Evolutionary conservation across 2,113 vertebrate species (phyloP), one percentile per base, ranked within the genome.

Genomic region (Larimichthys crocea): DNA sequence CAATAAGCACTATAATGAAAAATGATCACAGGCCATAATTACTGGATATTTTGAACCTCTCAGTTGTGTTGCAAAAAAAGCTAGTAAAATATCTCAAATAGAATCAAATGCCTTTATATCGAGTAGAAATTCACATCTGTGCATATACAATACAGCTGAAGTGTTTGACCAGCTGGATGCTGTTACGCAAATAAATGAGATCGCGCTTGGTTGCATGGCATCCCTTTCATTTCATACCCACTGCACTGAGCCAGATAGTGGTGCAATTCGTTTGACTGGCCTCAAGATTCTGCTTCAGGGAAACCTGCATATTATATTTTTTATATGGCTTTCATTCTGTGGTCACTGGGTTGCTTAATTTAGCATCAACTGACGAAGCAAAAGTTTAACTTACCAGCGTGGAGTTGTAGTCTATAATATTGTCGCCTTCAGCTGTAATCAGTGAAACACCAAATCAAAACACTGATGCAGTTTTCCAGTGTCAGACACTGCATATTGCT

Each of bases 371-470:
- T 78, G 35, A 83, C 67, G 78, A 79, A 84, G 53, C 73, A 66
- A 82, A 85, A 73, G 75, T 83, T 82, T 53, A 57, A 73, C 59
- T 79, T 75, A 62, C 53, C 53, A 67, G 44, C 50, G 19, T 15
- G 26, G 74, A 56, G 42, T 46, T 5, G 50, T 31, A 52, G 49
- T 69, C 4, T 61, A 72, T 71, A 70, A 87, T 78, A 73, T 49
- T 59, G 79, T 75, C 55, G 4, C 65, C 50, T 86, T 84, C 82
- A 80, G 72, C 50, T 75, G 31, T 66, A 80, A 76, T 83, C 66
- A 77, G 35, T 80, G 10, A 74, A 79, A 85, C 42, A 56, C 49
- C 64, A 80, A 73, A 80, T 79, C 42, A 82, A 86, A 84, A 88
- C 68, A 63, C 44, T 62, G 70, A 67, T 69, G 63, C 63, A 52